Evolutionary conservation across 2,888 invertebrate species (phyloP), one percentile per base, ranked within the genome.

Genomic region (Anthophora plumipes): DNA sequence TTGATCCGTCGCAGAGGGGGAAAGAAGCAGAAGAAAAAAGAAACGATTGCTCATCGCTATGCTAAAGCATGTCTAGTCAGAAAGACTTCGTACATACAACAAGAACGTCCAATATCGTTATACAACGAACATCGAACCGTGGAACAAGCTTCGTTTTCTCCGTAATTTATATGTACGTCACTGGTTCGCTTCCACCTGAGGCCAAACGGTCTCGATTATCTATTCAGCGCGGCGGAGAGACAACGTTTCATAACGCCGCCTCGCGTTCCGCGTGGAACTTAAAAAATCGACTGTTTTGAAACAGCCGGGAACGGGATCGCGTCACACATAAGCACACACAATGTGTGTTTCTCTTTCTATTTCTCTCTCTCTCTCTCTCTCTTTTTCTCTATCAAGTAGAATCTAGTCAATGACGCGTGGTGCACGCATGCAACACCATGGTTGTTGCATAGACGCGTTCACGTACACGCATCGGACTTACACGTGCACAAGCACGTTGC

Each of bases 281-380:
- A 70, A 70, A 66, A 85, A 76, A 76, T 61, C n/a, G 69, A 48
- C 50, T 39, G 68, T 72, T 77, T 86, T 66, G 71, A 81, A 81
- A 74, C 52, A 50, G n/a, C n/a, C 12, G 43, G 25, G 71, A 80
- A 66, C 67, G 68, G 59, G 59, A 76, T 73, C 76, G 68, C 66
- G 75, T 70, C 63, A 43, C 46, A 48, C n/a, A 31, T 4, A 31
- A 1, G 4, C 31, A 31, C 31, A 31, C 31, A 31, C 31, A 4
- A 4, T 31, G 4, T 31, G 31, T 31, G 31, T 31, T 54, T 61
- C 46, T 67, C 63, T 72, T 43, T 17, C 31, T n/a, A n/a, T n/a
- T n/a, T n/a, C n/a, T n/a, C n/a, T n/a, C n/a, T n/a, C n/a, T n/a
- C n/a, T n/a, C n/a, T n/a, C n/a, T n/a, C n/a, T n/a, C n/a, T n/a